phyloP scores from a whole-genome alignment of 1,140 invertebrate species.

The Maniola jurtina region DNA sequence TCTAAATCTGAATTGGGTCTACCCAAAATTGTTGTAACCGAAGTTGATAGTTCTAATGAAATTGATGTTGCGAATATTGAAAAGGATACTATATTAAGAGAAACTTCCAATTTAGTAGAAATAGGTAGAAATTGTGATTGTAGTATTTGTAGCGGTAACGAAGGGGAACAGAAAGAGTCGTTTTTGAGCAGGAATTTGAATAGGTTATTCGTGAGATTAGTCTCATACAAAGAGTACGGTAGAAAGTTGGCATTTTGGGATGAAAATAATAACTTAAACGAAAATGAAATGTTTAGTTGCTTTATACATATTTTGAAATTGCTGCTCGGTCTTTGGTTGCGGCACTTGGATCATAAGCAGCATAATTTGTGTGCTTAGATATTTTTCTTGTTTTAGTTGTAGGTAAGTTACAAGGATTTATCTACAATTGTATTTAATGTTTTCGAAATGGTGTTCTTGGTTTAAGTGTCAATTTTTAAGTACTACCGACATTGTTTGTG shows the following conservation, averaged over 20 bases:
- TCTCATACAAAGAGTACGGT: constrained; percentile 49
- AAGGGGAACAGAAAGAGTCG: constrained; percentile 37
- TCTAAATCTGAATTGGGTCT: constrained; percentile 27
- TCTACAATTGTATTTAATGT: too few species aligned
- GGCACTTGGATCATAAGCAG: constrained; percentile 67
- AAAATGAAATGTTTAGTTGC: constrained; percentile 64
- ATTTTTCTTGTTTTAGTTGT: background rate
- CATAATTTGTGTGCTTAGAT: constrained; percentile 31
- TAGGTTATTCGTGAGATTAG: constrained; percentile 55
- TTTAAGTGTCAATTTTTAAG: too few species aligned
- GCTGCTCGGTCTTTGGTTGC: constrained; percentile 66
- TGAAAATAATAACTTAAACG: constrained; percentile 60
- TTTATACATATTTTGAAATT: constrained; percentile 61
- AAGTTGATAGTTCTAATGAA: constrained; percentile 22
- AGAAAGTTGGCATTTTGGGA: constrained; percentile 58
- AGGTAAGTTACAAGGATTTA: too few species aligned
- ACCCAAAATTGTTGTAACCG: constrained; percentile 38
- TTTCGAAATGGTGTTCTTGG: too few species aligned
- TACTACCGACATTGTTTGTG: too few species aligned
- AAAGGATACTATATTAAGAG: constrained; percentile 29
- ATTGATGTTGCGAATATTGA: constrained; percentile 39
- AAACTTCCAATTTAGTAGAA: constrained; percentile 57
- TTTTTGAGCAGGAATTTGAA: constrained; percentile 48
- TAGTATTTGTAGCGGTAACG: constrained; percentile 60
- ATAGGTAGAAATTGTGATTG: constrained; percentile 63